phyloP scores from a whole-genome alignment of 2,888 invertebrate genomes.

The Orthosia gracilis region DNA sequence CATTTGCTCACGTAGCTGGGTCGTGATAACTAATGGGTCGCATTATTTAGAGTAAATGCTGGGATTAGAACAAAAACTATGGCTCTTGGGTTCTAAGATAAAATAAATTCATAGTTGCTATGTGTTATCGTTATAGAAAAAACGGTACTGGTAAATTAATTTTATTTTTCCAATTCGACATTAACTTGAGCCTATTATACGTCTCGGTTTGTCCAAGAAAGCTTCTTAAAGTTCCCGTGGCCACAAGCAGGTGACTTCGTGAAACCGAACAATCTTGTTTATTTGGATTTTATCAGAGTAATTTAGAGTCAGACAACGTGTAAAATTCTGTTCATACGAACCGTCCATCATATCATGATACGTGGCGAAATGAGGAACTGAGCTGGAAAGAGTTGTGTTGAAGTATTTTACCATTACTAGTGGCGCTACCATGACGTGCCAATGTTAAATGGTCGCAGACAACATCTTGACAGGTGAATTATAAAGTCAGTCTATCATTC shows the following conservation, averaged over 20 bases:
- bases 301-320: conserved; percentile 33
- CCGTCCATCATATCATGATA: conserved; percentile 8
- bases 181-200: background rate
- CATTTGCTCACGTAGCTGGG: conserved; percentile 43
- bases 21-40: conserved; percentile 34
- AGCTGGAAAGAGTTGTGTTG: background rate
- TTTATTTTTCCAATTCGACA: background rate
- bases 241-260: conserved; percentile 3
- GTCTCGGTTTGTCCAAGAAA: conserved; percentile 16
- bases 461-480: conserved; percentile 11
- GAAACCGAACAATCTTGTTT: conserved; percentile 28
- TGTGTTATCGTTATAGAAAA: background rate
- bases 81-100: background rate
- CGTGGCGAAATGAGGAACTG: conserved; percentile 4
- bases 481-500: background rate
- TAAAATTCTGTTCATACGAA: conserved; percentile 8
- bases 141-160: background rate
- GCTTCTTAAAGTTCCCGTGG: background rate
- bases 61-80: conserved; percentile 23
- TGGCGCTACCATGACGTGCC: conserved; percentile 3
- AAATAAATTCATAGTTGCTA: background rate
- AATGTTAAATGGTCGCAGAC: background rate
- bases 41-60: conserved; percentile 23
- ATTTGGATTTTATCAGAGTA: conserved; percentile 25
- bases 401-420: background rate